Evolutionary conservation across 2,113 vertebrate genomes (phyloP).

Genomic region (Chascanopsetta lugubris): DNA sequence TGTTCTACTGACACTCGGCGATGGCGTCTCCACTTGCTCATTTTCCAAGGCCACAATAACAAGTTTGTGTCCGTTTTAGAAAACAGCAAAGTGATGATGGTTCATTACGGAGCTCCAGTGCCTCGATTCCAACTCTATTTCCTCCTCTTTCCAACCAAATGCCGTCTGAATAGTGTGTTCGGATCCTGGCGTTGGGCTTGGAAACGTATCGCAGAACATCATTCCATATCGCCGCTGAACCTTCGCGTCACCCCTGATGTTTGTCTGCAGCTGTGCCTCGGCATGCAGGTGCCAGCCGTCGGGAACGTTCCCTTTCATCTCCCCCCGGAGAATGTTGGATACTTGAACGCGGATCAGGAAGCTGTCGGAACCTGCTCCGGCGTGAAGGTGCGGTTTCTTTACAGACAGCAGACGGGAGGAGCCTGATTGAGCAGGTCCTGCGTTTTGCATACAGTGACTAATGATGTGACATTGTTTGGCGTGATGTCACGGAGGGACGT

Average conservation of each 20-base stretch:
- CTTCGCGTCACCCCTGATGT: conserved; percentile 2
- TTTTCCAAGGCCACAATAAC: conserved; percentile 63
- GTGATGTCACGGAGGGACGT: conserved; percentile 43
- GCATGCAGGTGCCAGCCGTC: conserved; percentile 13
- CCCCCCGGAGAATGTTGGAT: conserved; percentile 27
- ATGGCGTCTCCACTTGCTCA: conserved; percentile 45
- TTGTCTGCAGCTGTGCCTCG: conserved; percentile 20
- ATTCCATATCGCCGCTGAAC: background rate
- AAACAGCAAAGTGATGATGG: conserved; percentile 28
- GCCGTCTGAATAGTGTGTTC: background rate
- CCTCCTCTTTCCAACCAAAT: conserved; percentile 4
- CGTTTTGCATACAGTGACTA: conserved; percentile 71
- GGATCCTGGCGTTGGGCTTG: conserved; percentile 9
- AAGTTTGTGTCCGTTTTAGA: conserved; percentile 58
- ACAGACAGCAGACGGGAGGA: conserved; percentile 40
- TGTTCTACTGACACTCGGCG: conserved; percentile 36
- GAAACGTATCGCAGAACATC: background rate
- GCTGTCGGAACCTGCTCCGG: conserved; percentile 62
- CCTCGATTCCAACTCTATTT: conserved; percentile 14
- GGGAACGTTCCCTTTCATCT: conserved; percentile 24
- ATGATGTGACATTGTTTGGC: conserved; percentile 39
- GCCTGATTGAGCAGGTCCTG: conserved; percentile 20
- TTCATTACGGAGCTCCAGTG: conserved; percentile 43
- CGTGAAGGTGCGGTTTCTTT: conserved; percentile 64
- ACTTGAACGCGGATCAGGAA: conserved; percentile 51